Evolutionary conservation across 1,140 invertebrate species (phyloP), one percentile per base, ranked within the genome.

Genomic region (Papilio aristodemus): DNA sequence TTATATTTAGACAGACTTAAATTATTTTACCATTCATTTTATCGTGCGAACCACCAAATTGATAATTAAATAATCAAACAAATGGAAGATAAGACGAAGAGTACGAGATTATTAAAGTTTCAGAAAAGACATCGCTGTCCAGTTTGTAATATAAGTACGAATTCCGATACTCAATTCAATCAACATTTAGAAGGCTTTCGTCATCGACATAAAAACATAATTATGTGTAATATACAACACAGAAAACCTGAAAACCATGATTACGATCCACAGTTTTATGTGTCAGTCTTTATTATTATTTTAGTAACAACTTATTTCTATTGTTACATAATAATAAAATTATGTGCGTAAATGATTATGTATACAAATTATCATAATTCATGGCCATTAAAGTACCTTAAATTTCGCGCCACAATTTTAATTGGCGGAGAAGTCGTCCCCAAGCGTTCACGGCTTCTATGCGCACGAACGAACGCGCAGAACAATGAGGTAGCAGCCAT

Each of bases 401-500:
- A 91, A 92, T 90, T 92, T 92, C 88, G 89, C 90, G 90, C 90
- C 89, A 90, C 86, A 85, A 88, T 90, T 92, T 91, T 91, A 91
- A 92, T 92, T 92, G 90, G 90, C 83, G 86, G 90, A 91, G 80
- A 89, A 84, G 85, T 89, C 84, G 83, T 88, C 84, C 90, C 90
- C 89, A 92, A 92, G 89, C 90, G 90, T 91, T 92, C 87, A 86
- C 84, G 89, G 90, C 90, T 92, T 92, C 84, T 91, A 89, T 92
- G 90, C 90, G 90, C 90, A 91, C 88, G 89, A 91, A 91, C 89
- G 85, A 91, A 84, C 89, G 90, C 90, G 90, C 90, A 92, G 87
- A 91, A 90, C 90, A 91, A 90, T 91, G 88, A 91, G 90, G 89
- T 91, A 92, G 89, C 91, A 90, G 91, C 91, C 91, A 92, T 92